These are phyloP conservation scores for Corbicula japonica DNA, from an alignment of 2,888 invertebrate genomes.

Conservation along the genomic window DNA sequence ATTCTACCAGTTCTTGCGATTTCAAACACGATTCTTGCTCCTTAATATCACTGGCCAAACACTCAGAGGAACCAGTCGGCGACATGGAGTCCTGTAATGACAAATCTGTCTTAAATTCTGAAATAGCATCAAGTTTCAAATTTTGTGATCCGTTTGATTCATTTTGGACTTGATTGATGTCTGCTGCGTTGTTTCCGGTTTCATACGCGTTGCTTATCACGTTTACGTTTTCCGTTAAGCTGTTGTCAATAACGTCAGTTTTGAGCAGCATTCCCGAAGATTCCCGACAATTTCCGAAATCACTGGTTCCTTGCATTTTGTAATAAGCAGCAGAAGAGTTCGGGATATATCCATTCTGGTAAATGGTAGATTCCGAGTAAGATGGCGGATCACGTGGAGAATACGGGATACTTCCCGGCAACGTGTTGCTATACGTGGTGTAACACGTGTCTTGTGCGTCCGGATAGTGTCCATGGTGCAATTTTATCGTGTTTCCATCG, in stretches of 20 bases:
- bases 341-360: constrained; percentile 72
- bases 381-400: constrained; percentile 73
- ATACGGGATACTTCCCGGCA: constrained; percentile 64
- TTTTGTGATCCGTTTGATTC: constrained; percentile 35
- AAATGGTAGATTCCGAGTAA: constrained; percentile 75
- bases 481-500: constrained; percentile 72
- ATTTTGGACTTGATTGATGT: constrained; percentile 51
- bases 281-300: constrained; percentile 68
- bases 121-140: constrained; percentile 54
- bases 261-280: constrained; percentile 59
- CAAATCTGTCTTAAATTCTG: constrained; percentile 67
- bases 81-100: constrained; percentile 62
- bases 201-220: constrained; percentile 50
- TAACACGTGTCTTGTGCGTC: constrained; percentile 74
- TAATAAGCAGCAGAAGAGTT: constrained; percentile 70
- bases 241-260: constrained; percentile 67
- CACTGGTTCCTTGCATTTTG: constrained; percentile 62
- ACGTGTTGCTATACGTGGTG: constrained; percentile 65
- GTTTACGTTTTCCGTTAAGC: constrained; percentile 46
- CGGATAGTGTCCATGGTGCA: constrained; percentile 74
- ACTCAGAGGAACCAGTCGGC: constrained; percentile 60
- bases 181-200: constrained; percentile 60
- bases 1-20: constrained; percentile 56
- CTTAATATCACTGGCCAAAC: constrained; percentile 57
- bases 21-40: constrained; percentile 50